Percentiles rank a stretch among this genome's conserved stretches.
These are phyloP conservation scores for Actinostola sp. DNA, from an alignment of 92 coral and sea anemone genomes.

Conservation along the genomic window DNA sequence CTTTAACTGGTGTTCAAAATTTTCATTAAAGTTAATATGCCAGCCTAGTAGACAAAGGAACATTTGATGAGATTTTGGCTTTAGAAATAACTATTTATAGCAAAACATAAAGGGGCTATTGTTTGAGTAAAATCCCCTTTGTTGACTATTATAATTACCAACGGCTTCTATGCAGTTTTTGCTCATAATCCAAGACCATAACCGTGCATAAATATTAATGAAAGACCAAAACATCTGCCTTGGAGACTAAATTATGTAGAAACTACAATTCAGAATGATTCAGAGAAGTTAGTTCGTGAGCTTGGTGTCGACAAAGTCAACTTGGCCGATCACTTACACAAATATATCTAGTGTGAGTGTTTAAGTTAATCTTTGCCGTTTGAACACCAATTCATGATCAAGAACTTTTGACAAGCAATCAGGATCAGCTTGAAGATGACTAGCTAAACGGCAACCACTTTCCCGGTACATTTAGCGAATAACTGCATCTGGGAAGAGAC, in stretches of 20 bases:
- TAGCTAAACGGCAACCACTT: too few relatives aligned
- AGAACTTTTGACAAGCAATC: too few relatives aligned
- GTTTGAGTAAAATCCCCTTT: not conserved
- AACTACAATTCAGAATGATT: not conserved
- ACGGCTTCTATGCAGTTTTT: not conserved
- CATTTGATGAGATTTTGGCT: not conserved
- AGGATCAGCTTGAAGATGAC: too few relatives aligned
- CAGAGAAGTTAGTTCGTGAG: not conserved
- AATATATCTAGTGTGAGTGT: too few relatives aligned
- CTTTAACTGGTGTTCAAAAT: too few relatives aligned
- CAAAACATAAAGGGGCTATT: not conserved
- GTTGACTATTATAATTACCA: not conserved
- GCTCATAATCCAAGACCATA: too few relatives aligned
- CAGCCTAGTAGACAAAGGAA: not conserved
- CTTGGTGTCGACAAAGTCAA: too few relatives aligned
- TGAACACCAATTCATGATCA: too few relatives aligned
- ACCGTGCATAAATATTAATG: conserved; percentile 21
- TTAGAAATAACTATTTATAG: not conserved
- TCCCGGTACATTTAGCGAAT: too few relatives aligned
- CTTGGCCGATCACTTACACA: too few relatives aligned
- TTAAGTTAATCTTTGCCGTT: too few relatives aligned
- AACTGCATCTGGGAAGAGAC: too few relatives aligned
- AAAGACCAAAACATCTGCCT: conserved; percentile 18
- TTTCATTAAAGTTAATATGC: not conserved
- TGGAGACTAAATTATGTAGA: conserved; percentile 7